A percentile compares a stretch with the other conserved stretches of the same genome.
phyloP scores from a whole-genome alignment of 2,797 vertebrate genomes.

The Spondyliosoma cantharus region DNA sequence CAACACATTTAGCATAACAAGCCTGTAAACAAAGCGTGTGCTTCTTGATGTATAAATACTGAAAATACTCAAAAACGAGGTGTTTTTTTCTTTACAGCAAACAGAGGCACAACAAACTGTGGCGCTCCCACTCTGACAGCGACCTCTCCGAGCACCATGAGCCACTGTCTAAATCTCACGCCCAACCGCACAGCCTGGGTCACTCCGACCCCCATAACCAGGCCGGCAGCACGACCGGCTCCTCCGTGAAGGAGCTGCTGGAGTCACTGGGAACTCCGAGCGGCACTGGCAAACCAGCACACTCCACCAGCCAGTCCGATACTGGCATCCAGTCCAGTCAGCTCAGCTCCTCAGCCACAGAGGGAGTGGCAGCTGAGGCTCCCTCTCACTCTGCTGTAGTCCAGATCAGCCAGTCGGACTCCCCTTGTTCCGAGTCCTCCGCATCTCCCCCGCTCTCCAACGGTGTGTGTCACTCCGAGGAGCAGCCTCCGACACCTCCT shows the following conservation, averaged over 20 bases:
- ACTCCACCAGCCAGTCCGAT: conserved; percentile 65
- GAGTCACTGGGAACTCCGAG: conserved; percentile 68
- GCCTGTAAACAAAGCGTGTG: background rate
- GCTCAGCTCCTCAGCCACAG: conserved; percentile 43
- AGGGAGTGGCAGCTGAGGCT: conserved; percentile 8
- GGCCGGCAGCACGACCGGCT: conserved; percentile 74
- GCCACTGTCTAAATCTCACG: conserved; percentile 81
- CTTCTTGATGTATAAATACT: background rate
- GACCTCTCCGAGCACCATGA: conserved; percentile 94
- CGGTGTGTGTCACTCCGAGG: conserved; percentile 79
- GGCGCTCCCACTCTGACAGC: conserved; percentile 97
- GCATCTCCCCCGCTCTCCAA: conserved; percentile 69
- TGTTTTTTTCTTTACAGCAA: conserved; percentile 82
- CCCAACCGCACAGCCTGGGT: conserved; percentile 76
- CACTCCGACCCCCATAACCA: conserved; percentile 81
- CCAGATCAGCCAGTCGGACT: conserved; percentile 17
- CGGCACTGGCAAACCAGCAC: conserved; percentile 39
- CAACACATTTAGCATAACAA: background rate
- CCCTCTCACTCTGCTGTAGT: conserved; percentile 34
- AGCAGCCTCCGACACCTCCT: conserved; percentile 66
- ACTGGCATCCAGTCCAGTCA: conserved; percentile 54
- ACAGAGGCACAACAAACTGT: conserved; percentile 97
- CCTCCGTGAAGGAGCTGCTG: conserved; percentile 90
- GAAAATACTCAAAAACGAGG: background rate
- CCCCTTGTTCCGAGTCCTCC: conserved; percentile 42